Percentiles rank a stretch among this genome's conserved stretches.
Conservation (phyloP, 2,113 vertebrate species). For the Hippocampus guttulatus region DNA sequence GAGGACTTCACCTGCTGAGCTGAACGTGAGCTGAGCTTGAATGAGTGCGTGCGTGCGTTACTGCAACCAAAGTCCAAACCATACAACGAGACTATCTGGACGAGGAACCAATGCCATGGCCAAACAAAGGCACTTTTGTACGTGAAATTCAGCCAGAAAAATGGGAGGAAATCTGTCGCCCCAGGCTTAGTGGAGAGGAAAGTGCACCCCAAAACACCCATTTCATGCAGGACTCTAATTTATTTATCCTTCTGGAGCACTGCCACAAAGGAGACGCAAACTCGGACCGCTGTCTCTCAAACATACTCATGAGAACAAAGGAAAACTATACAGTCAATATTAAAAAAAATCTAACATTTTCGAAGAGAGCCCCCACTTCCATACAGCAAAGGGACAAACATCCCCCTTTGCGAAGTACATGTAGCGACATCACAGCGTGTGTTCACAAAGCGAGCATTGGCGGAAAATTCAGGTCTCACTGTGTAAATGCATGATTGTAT, state of each 20-base stretch:
- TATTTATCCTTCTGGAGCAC: slow-evolving; percentile 62
- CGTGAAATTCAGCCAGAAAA: slow-evolving; percentile 22
- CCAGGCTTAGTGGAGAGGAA: slow-evolving; percentile 18
- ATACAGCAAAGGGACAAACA: slow-evolving; percentile 45
- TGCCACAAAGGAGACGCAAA: slow-evolving; percentile 62
- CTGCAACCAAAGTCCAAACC: slow-evolving; percentile 69
- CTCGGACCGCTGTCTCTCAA: slow-evolving; percentile 42
- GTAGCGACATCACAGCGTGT: slow-evolving; percentile 60
- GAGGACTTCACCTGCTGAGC: slow-evolving; percentile 98
- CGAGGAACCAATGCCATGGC: slow-evolving; percentile 35
- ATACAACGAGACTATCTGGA: slow-evolving; percentile 51
- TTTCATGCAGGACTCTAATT: slow-evolving; percentile 47
- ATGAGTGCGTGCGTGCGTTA: slow-evolving; percentile 37
- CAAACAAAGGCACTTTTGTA: slow-evolving; percentile 51
- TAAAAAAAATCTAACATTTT: slow-evolving; percentile 4
- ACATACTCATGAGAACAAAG: slow-evolving; percentile 21
- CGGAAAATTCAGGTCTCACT: slow-evolving; percentile 66
- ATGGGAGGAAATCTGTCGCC: slow-evolving; percentile 37
- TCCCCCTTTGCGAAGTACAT: slow-evolving; percentile 62
- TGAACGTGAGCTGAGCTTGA: slow-evolving; percentile 24
- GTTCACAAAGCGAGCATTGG: slow-evolving; percentile 34
- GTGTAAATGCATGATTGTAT: slow-evolving; percentile 75
- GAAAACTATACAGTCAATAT: slow-evolving; percentile 42
- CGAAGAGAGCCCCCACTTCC: slow-evolving; percentile 36
- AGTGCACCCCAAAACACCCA: slow-evolving; percentile 42